Conservation (phyloP, 1,140 invertebrate species). For the Macrotrachela quadricornifera region DNA sequence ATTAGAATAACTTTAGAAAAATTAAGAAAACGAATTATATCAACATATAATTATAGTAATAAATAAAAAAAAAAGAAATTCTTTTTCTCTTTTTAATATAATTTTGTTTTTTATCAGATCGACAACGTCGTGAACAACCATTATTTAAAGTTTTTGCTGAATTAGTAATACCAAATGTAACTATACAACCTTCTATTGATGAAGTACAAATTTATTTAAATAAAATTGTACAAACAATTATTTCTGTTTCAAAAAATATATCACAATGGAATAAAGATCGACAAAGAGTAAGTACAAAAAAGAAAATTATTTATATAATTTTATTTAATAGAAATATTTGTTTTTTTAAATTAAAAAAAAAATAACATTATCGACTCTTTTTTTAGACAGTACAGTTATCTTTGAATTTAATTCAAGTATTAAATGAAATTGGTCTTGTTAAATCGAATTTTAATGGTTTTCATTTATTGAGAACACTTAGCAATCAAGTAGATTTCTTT, state of each 20-base stretch:
- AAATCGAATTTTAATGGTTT: too few relatives aligned
- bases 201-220: constrained; percentile 73
- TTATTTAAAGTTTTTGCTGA: constrained; percentile 41
- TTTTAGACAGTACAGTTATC: too few relatives aligned
- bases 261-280: constrained; percentile 54
- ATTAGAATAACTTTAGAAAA: constrained; percentile 55
- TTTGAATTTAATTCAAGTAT: too few relatives aligned
- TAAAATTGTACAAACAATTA: constrained; percentile 55
- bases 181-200: constrained; percentile 62
- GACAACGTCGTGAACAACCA: constrained; percentile 11
- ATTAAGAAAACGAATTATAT: constrained; percentile 34
- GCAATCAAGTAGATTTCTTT: too few relatives aligned
- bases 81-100: neutral
- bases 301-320: too few relatives aligned
- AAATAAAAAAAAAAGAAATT: constrained; percentile 15
- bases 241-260: constrained; percentile 64
- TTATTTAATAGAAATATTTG: too few relatives aligned
- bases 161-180: constrained; percentile 61
- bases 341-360: too few relatives aligned
- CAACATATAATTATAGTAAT: constrained; percentile 24
- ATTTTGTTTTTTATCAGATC: too few relatives aligned
- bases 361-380: too few relatives aligned
- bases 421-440: too few relatives aligned
- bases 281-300: too few relatives aligned
- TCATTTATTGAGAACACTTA: too few relatives aligned